Evolutionary conservation across 2,888 invertebrate species (phyloP).

Genomic region (Pollenia griseotomentosa): DNA sequence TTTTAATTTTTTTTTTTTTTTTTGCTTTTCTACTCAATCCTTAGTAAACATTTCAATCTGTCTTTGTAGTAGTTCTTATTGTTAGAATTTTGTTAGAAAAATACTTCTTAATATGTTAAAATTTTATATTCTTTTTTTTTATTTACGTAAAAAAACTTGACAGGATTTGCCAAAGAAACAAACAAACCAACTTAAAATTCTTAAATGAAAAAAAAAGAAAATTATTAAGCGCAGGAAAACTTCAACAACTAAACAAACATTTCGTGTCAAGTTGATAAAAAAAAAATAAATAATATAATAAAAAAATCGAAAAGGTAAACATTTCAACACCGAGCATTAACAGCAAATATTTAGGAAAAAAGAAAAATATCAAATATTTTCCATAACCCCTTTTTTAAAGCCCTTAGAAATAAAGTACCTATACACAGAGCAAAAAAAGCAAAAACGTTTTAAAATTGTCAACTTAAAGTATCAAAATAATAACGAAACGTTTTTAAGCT

Average conservation of each 20-base stretch:
- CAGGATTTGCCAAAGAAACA: slow-evolving; percentile 5
- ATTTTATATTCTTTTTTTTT: slow-evolving; percentile 2
- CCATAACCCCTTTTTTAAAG: no score
- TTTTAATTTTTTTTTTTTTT: no score
- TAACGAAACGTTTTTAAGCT: no score
- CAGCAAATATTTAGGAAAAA: not conserved
- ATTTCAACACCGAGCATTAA: not conserved
- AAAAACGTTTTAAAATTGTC: no score
- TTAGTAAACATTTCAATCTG: slow-evolving; percentile 2
- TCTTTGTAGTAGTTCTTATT: not conserved
- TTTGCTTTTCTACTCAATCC: not conserved
- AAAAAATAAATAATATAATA: not conserved
- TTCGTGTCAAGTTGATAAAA: slow-evolving; percentile 42
- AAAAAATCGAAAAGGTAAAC: not conserved
- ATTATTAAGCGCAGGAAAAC: slow-evolving; percentile 13
- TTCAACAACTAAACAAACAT: slow-evolving; percentile 44
- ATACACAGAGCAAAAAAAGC: no score
- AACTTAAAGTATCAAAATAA: no score
- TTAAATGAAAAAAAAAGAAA: slow-evolving; percentile 24
- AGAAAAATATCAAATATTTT: not conserved
- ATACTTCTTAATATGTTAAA: slow-evolving; percentile 1
- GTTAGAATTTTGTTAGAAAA: not conserved
- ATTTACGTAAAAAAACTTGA: not conserved
- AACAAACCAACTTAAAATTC: not conserved
- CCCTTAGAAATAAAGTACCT: no score